Conservation (phyloP, 2,888 invertebrate genomes). For the Yponomeuta cagnagella region DNA sequence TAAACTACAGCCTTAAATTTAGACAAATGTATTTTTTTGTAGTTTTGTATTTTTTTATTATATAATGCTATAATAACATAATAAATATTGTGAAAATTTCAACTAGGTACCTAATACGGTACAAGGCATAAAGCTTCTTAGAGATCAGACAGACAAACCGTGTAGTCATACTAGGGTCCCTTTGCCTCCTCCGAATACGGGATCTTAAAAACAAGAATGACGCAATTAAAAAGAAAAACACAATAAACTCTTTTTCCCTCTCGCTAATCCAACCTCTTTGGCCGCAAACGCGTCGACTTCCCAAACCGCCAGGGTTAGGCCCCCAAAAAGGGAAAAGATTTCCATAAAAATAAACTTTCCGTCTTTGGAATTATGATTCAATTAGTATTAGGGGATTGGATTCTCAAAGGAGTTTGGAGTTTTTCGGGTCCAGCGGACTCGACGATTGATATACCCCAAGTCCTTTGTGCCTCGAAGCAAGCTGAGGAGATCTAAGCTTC, state of each 20-base stretch:
- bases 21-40: no score
- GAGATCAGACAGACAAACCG: no score
- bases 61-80: no score
- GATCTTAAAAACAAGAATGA: no score
- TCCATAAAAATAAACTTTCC: slow-evolving; percentile 73
- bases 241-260: slow-evolving; percentile 25
- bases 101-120: no score
- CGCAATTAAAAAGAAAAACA: not conserved
- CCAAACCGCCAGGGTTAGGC: slow-evolving; percentile 57
- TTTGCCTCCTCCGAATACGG: no score
- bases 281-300: slow-evolving; percentile 34
- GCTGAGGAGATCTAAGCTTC: slow-evolving; percentile 56
- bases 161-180: no score
- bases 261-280: slow-evolving; percentile 46
- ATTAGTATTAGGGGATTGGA: slow-evolving; percentile 74
- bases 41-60: no score
- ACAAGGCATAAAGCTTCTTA: no score
- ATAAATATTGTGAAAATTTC: no score
- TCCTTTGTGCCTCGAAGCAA: slow-evolving; percentile 68
- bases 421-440: slow-evolving; percentile 63
- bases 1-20: no score
- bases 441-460: slow-evolving; percentile 36
- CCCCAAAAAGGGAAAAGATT: slow-evolving; percentile 54
- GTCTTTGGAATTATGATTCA: slow-evolving; percentile 72
- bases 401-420: slow-evolving; percentile 62